phyloP scores from a whole-genome alignment of 2,888 invertebrate species.

The Meiosimyza platycephala region DNA sequence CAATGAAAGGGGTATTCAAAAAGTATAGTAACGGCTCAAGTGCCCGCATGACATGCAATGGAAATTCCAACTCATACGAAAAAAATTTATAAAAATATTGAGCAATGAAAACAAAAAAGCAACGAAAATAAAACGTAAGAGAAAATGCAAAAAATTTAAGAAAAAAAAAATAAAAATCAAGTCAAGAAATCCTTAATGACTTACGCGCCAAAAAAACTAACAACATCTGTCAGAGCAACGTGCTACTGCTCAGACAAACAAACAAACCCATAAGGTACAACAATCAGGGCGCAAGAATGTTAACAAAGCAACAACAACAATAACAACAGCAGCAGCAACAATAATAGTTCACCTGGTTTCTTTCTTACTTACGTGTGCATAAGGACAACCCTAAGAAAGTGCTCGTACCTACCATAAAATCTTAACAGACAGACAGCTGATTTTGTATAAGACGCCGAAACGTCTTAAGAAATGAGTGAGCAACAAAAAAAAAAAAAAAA shows the following conservation, averaged over 20 bases:
- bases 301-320: conserved; percentile 16
- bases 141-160: not conserved
- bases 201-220: conserved; percentile 43
- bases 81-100: conserved; percentile 24
- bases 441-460: conserved; percentile 35
- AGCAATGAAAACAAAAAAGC: conserved; percentile 6
- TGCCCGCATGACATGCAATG: conserved; percentile 41
- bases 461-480: conserved; percentile 52
- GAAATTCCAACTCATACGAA: conserved; percentile 40
- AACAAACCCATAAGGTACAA: not conserved
- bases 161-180: too few relatives aligned
- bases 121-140: conserved; percentile 30
- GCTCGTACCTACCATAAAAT: conserved; percentile 42
- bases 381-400: conserved; percentile 50
- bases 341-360: conserved; percentile 59
- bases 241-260: too few relatives aligned
- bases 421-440: conserved; percentile 26
- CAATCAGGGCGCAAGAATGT: not conserved
- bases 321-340: conserved; percentile 22
- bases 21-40: conserved; percentile 37
- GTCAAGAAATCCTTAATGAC: not conserved
- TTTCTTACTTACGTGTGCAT: not conserved
- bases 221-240: conserved; percentile 28
- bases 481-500: too few relatives aligned
- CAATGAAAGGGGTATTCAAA: not conserved